A percentile compares a stretch with the other conserved stretches of the same genome.
These are phyloP conservation scores for Stegastes partitus DNA, from an alignment of 2,113 vertebrate genomes.

Conservation along the genomic window DNA sequence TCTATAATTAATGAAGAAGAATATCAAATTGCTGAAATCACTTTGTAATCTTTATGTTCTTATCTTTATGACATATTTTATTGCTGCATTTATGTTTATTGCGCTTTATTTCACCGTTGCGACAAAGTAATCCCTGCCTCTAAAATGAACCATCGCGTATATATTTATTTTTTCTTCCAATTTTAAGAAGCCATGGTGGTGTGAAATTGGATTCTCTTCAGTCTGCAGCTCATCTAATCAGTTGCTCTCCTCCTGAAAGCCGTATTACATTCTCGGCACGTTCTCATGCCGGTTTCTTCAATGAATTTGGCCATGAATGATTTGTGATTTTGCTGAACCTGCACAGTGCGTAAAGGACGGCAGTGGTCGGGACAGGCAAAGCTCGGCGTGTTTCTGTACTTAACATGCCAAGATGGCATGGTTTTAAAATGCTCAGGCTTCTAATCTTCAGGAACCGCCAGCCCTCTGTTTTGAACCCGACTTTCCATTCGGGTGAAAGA, in stretches of 20 bases:
- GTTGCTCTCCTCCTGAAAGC: constrained; percentile 54
- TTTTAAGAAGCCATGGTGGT: not conserved
- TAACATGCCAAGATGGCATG: constrained; percentile 60
- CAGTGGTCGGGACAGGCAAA: constrained; percentile 58
- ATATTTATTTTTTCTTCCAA: not conserved
- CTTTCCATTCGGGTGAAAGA: constrained; percentile 70
- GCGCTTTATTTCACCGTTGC: not conserved
- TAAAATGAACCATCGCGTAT: not conserved
- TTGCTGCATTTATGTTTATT: not conserved
- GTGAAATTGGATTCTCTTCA: constrained; percentile 45
- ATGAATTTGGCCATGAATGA: constrained; percentile 81
- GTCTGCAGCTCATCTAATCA: constrained; percentile 51
- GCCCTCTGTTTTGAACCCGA: constrained; percentile 38
- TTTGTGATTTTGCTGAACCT: constrained; percentile 64
- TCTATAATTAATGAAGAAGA: constrained; percentile 58
- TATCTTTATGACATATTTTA: constrained; percentile 1
- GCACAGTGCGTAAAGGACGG: constrained; percentile 54
- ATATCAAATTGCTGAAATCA: constrained; percentile 42
- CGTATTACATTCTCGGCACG: constrained; percentile 85
- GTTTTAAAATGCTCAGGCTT: constrained; percentile 51
- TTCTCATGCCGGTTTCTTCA: constrained; percentile 86
- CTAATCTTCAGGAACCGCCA: constrained; percentile 48
- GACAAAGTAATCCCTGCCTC: constrained; percentile 41
- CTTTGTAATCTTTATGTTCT: constrained; percentile 5
- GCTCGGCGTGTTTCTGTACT: constrained; percentile 62